Base-by-base conservation (phyloP, 2,888 invertebrate genomes). In the Thelaira solivaga region DNA sequence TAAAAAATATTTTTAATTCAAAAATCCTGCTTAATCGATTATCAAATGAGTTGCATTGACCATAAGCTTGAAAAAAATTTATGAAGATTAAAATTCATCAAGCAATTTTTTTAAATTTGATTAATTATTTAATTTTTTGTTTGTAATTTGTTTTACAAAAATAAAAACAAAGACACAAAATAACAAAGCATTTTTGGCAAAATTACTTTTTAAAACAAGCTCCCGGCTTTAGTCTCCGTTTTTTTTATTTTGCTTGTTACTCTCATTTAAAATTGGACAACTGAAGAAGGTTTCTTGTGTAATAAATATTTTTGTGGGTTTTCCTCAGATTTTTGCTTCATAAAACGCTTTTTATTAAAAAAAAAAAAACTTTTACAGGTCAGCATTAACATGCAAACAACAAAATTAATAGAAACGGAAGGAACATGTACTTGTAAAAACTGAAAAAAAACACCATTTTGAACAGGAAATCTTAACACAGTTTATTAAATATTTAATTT, bases 401-500 rank as follows among this genome's bases (percentile, higher is more conserved):
- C 13, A 18, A 10, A 36, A 10, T 47, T n/a, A 39, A 61, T 6
- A 26, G 6, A 43, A 62, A 53, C 31, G n/a, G n/a, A n/a, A 65
- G 41, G 4, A 24, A 53, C 6, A 22, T 45, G 41, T 18, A 34
- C 3, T 5, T 5, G 10, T 31, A 39, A 36, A 4, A 45, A 36
- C 6, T 65, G 22, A 34, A 51, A 41, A 57, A 55, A 76, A 67
- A 67, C 67, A 72, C 72, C 65, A 64, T 59, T 18, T 49, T 36
- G 41, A 16, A 68, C 53, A 61, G 47, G 53, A 71, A 72, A 65
- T 71, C 59, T 76, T 71, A 71, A 76, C 59, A 71, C 29, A 49
- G 67, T 77, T 77, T 61, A 77, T 77, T 72, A 77, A 67, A 77
- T 72, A 62, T 72, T 77, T 34, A 77, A 67, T 67, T 77, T 72